Evolutionary conservation across 2,113 vertebrate genomes (phyloP).

Genomic region (Sialia sialis): DNA sequence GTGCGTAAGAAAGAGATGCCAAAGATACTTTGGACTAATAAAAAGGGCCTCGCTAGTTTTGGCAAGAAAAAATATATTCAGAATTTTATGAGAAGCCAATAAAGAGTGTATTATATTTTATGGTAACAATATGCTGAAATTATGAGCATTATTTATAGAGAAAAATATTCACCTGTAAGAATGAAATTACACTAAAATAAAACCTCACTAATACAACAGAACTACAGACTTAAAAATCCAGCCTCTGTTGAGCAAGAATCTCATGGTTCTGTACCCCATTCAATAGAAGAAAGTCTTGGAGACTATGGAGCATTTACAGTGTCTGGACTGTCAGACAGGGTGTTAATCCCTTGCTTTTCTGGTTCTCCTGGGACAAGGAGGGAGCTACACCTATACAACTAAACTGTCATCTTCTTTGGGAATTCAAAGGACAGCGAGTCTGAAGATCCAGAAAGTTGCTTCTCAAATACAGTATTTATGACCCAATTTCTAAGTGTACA

Average conservation of each 20-base stretch:
- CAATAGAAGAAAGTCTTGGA: not conserved
- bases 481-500: not conserved
- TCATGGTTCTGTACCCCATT: not conserved
- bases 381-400: not conserved
- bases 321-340: not conserved
- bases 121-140: slow-evolving; percentile 18
- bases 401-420: not conserved
- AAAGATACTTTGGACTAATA: slow-evolving; percentile 40
- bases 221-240: not conserved
- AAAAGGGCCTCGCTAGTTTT: not conserved
- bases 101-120: slow-evolving; percentile 35
- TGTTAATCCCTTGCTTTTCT: not conserved
- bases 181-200: not conserved
- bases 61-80: slow-evolving; percentile 7
- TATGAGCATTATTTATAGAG: slow-evolving; percentile 1
- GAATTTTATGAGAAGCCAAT: slow-evolving; percentile 34
- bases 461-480: not conserved
- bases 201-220: not conserved
- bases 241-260: not conserved
- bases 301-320: not conserved
- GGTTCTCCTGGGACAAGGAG: not conserved
- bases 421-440: not conserved
- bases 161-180: slow-evolving; percentile 25
- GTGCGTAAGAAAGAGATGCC: slow-evolving; percentile 12
- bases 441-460: not conserved